Evolutionary conservation across 2,888 invertebrate genomes (phyloP), one percentile per base, ranked within the genome.

Genomic region (Campopleginae sp.): DNA sequence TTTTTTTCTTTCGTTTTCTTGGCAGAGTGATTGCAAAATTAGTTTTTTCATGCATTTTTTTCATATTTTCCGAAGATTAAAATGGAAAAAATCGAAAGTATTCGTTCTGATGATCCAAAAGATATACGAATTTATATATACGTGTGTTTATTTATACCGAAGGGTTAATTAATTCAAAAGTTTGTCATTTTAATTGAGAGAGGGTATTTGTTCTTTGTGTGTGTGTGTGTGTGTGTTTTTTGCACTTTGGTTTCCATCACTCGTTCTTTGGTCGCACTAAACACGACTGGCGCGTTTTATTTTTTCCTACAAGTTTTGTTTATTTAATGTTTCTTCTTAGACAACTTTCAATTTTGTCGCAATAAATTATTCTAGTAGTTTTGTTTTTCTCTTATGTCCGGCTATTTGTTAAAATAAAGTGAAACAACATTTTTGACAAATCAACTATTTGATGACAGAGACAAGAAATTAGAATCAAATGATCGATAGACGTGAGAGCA

Each of bases 11-110:
- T n/a, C 0, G 48, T 46, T 23, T 31, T 87, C 61, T 84, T 83
- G 89, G 88, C 89, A 88, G 87, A 88, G 89, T 91, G 90, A 90
- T 91, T 91, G 92, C 90, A 90, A 91, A 90, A 90, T 90, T 82
- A 81, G 17, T 27, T 68, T 66, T 54, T 75, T 46, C 23, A 54
- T 72, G 4, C 12, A 65, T 66, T 80, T 23, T 42, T 51, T 61
- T 5, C 48, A 3, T 4, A 14, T 66, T 12, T 65, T 58, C 10
- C 74, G 44, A 63, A 71, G 31, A 66, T 80, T 17, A 46, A 44
- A 31, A 66, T 72, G 31, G 48, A 19, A 63, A 42, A 46, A 65
- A 66, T 76, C n/a, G 61, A 63, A 63, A 63, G 5, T n/a, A 66
- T 54, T 54, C 44, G 10, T 71, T 51, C 23, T 48, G 38, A 63